Evolutionary conservation across 2,797 vertebrate species (phyloP).

Genomic region (Clarias pachynema): DNA sequence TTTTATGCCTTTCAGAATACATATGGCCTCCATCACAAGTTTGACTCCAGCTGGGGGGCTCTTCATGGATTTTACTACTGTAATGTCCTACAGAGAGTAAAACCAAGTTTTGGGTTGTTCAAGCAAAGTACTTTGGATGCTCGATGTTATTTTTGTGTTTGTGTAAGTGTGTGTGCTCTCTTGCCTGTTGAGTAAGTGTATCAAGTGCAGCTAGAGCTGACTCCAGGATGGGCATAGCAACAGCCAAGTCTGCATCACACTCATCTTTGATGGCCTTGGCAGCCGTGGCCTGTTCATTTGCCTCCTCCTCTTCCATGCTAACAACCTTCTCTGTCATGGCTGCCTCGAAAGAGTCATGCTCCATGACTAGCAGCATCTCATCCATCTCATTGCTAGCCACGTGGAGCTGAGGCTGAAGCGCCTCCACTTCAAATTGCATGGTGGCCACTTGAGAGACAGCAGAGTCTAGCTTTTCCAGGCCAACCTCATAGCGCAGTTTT

Average conservation of each 20-base stretch:
- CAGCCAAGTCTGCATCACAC: constrained; percentile 87
- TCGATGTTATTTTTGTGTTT: neutral
- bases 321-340: constrained; percentile 87
- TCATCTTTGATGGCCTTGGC: constrained; percentile 92
- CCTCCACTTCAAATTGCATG: constrained; percentile 87
- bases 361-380: constrained; percentile 84
- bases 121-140: no score
- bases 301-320: constrained; percentile 82
- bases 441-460: constrained; percentile 84
- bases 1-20: no score
- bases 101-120: no score
- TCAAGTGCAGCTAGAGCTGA: constrained; percentile 83
- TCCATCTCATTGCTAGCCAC: constrained; percentile 86
- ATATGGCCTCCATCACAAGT: no score
- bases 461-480: constrained; percentile 86
- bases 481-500: constrained; percentile 86
- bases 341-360: constrained; percentile 86
- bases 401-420: constrained; percentile 84
- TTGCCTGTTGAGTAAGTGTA: constrained; percentile 73
- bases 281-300: constrained; percentile 86
- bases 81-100: no score
- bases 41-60: no score
- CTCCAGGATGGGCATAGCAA: constrained; percentile 84
- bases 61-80: no score
- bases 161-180: neutral